Evolutionary conservation across 2,797 vertebrate genomes (phyloP).

Genomic region (Mus caroli): DNA sequence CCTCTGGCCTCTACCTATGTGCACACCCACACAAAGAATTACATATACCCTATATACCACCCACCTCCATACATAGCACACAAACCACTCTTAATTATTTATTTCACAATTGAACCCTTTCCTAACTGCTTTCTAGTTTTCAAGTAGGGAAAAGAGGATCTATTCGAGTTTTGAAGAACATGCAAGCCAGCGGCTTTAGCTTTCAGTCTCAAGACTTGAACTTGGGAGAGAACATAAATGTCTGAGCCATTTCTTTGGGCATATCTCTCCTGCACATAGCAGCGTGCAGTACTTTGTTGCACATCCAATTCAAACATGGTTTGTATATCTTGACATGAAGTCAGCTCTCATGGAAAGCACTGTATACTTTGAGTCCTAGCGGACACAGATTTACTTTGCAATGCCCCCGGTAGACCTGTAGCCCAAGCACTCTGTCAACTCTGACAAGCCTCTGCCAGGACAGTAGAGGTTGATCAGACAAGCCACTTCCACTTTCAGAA

Average conservation of each 20-base stretch:
- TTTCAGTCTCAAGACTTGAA: not conserved
- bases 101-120: not conserved
- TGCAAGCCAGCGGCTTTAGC: not conserved
- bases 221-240: not conserved
- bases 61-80: not conserved
- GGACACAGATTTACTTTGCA: not conserved
- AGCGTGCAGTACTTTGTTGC: not conserved
- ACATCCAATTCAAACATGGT: not conserved
- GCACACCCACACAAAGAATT: not conserved
- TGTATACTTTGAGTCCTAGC: not conserved
- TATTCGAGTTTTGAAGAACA: slow-evolving; percentile 15
- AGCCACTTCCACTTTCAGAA: slow-evolving; percentile 48
- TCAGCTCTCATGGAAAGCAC: not conserved
- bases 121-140: not conserved
- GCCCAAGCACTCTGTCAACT: not conserved
- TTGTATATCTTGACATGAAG: not conserved
- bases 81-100: slow-evolving; percentile 8
- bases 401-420: not conserved
- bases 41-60: not conserved
- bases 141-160: not conserved
- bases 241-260: not conserved
- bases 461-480: not conserved
- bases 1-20: not conserved
- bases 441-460: slow-evolving; percentile 1
- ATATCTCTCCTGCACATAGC: not conserved